Base-by-base conservation (phyloP, 2,797 vertebrate species). In the Antennarius maculatus region DNA sequence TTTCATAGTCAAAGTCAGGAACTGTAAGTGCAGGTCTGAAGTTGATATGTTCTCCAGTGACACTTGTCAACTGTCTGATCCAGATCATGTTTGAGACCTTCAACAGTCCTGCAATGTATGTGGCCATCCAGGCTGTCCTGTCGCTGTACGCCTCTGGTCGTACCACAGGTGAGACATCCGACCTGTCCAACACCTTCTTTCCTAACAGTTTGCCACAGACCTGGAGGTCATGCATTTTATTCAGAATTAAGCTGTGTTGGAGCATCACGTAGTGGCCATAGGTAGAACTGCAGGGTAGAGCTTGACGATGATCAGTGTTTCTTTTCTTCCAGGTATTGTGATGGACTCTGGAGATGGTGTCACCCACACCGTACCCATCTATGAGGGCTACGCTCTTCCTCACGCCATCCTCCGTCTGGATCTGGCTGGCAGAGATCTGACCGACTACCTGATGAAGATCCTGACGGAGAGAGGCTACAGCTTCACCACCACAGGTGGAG, bases 81-180 rank as follows among this genome's bases (percentile, higher is more conserved):
- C 80, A 91, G 87, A 93, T 92, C 76, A 89, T 90, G 92, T 91
- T 92, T 17, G 91, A 92, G 85, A 91, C 91, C 78, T 91, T 92
- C 76, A 92, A 91, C 65, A 54, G 52, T 56, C 89, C 91, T 1
- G 96, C 96, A 88, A 97, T 97, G 95, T 97, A 96, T 0, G 95
- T 97, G 81, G 96, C 96, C 86, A 97, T 96, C 86, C 96, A 97
- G 92, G 95, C 95, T 5, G 95, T 97, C 77, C 92, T 97, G 82
- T 97, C 95, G 1, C 94, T 97, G 47, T 96, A 96, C 0, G 95
- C 95, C 76, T 96, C 96, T 46, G 96, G 96, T 84, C 93, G 96
- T 81, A 97, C 96, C 88, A 97, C 96, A 53, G 96, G 96, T 96
- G 45, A 66, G 74, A 23, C 18, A 46, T 50, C 42, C 1, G 3